Base-by-base conservation (phyloP, 1,140 invertebrate species). In the Tetranychus urticae region DNA sequence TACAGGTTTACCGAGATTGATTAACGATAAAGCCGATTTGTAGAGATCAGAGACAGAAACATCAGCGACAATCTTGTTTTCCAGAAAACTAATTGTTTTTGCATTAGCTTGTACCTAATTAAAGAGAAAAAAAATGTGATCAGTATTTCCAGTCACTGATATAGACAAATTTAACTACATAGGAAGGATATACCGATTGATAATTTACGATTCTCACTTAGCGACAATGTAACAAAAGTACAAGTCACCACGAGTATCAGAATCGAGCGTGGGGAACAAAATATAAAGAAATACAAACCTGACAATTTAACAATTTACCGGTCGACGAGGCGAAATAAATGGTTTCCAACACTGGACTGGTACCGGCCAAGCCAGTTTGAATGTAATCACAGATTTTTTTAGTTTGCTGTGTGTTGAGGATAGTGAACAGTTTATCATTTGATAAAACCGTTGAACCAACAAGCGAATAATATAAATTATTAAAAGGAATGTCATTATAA, bases 241-340 rank as follows among this genome's bases (percentile, higher is more conserved):
- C 39, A 6, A 6, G 39, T 10, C 39, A 42, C 10, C 39, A 10
- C 5, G 39, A 42, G 39, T 5, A 42, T 42, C 5, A 10, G 10
- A 42, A 6, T 10, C 5, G 39, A 42, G 10, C 39, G 39, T 6
- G 39, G 10, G 39, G 39, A 42, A 42, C n/a, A 52, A 50, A 31
- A 14, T 14, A 33, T 8, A 2, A 33, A 23, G 5, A 23, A 52
- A n/a, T n/a, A 36, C 63, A 60, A 56, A 70, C 67, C 65, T 71
- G 68, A 64, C 78, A 80, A 34, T 62, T 69, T 61, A 78, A 62
- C 35, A 67, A 66, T 64, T 76, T 75, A 69, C 75, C 77, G 10
- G 75, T 73, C 33, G 70, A 71, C 3, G 74, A 72, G 4, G 76
- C 73, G 67, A 78, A 74, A 68, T 75, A 80, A 39, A 77, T 67